phyloP scores from a whole-genome alignment of 92 coral and sea anemone genomes.

The Zoanthus solanderi region DNA sequence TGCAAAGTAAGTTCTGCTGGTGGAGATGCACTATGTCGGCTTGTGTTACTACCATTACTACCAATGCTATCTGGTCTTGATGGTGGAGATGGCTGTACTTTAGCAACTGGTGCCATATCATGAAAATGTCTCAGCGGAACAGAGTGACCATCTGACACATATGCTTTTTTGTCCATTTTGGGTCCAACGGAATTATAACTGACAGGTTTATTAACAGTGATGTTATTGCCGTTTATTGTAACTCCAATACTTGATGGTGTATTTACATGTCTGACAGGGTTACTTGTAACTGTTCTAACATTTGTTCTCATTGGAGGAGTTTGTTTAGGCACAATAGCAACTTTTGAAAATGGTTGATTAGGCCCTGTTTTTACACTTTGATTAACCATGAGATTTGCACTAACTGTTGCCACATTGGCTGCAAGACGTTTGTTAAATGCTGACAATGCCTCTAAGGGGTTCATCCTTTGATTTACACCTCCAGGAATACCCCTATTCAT shows the following conservation, averaged over 20 bases:
- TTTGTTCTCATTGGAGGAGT: slow-evolving; percentile 5
- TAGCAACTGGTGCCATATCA: slow-evolving; percentile 55
- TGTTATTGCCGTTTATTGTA: neutral
- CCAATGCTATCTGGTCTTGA: slow-evolving; percentile 73
- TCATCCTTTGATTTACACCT: slow-evolving; percentile 50
- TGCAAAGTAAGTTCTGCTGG: slow-evolving; percentile 32
- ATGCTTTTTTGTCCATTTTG: slow-evolving; percentile 24
- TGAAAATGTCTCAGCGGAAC: slow-evolving; percentile 71
- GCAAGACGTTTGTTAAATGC: slow-evolving; percentile 79
- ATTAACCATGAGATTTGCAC: slow-evolving; percentile 63
- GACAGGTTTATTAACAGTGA: slow-evolving; percentile 17
- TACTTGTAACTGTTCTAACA: neutral
- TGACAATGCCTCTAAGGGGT: slow-evolving; percentile 79
- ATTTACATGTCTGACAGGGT: neutral
- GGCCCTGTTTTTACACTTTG: slow-evolving; percentile 23
- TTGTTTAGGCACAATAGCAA: slow-evolving; percentile 51
- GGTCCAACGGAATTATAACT: slow-evolving; percentile 19
- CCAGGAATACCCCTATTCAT: slow-evolving; percentile 12
- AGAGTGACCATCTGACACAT: slow-evolving; percentile 58
- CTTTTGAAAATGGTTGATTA: slow-evolving; percentile 32
- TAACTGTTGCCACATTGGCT: slow-evolving; percentile 40
- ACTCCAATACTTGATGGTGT: slow-evolving; percentile 5
- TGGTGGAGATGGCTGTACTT: slow-evolving; percentile 73
- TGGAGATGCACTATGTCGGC: slow-evolving; percentile 43
- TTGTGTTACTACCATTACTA: slow-evolving; percentile 51